Conservation (phyloP, 2,113 vertebrate species). For the Pangasianodon hypophthalmus region DNA sequence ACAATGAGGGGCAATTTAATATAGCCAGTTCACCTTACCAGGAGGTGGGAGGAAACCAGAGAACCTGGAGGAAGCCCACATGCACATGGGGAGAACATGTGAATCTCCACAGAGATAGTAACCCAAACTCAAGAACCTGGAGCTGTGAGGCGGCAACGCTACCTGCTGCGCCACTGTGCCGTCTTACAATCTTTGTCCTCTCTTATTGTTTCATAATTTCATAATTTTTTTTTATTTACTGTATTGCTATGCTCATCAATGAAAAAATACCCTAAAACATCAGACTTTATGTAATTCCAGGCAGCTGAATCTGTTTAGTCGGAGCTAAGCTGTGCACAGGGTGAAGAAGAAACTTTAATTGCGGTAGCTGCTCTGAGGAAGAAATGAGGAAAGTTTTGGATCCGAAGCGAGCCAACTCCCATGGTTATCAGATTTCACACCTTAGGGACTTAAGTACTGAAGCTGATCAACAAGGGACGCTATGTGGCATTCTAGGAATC, state of each 20-base stretch:
- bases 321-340: conserved; percentile 40
- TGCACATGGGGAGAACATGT: background rate
- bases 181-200: background rate
- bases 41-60: background rate
- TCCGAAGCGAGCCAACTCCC: background rate
- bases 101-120: background rate
- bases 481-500: background rate
- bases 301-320: conserved; percentile 43
- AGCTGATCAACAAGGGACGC: background rate
- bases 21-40: background rate
- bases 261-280: conserved; percentile 12
- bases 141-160: background rate
- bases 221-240: background rate
- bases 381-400: conserved; percentile 2
- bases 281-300: conserved; percentile 60
- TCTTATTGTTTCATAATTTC: background rate
- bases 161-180: background rate
- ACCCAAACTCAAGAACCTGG: background rate
- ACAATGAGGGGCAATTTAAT: background rate
- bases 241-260: background rate
- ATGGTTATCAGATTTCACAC: conserved; percentile 22
- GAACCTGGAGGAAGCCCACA: background rate
- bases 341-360: conserved; percentile 45
- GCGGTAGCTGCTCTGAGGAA: conserved; percentile 44
- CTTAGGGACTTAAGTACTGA: background rate